A percentile compares a stretch with the other conserved stretches of the same genome.
Conservation (phyloP, 2,888 invertebrate species). For the Thera obeliscata region DNA sequence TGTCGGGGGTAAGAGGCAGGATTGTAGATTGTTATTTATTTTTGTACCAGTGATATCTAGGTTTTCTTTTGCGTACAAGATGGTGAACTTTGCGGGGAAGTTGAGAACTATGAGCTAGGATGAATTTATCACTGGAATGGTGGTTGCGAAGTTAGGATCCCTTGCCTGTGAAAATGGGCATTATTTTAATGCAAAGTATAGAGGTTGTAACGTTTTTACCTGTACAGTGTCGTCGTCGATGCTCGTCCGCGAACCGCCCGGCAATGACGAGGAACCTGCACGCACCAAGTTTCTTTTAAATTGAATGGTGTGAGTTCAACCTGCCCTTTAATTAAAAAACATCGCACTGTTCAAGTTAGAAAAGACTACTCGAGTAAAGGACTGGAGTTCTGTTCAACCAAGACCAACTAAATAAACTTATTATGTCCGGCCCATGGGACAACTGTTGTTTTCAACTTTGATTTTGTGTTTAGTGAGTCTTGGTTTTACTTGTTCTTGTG, state of each 20-base stretch:
- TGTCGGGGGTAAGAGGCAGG: constrained; percentile 68
- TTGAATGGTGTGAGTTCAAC: constrained; percentile 82
- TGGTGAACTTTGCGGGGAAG: constrained; percentile 83
- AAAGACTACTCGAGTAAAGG: constrained; percentile 83
- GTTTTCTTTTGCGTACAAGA: constrained; percentile 80
- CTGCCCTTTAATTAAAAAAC: constrained; percentile 68
- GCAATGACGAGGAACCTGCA: constrained; percentile 74
- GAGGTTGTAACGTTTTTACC: constrained; percentile 89
- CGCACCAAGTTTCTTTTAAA: constrained; percentile 82
- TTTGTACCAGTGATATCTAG: constrained; percentile 70
- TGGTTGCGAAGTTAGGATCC: constrained; percentile 82
- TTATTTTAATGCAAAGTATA: constrained; percentile 97
- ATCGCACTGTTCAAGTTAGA: constrained; percentile 84
- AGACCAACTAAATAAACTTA: constrained; percentile 82
- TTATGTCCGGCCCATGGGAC: constrained; percentile 63
- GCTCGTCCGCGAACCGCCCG: constrained; percentile 49
- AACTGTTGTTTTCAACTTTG: constrained; percentile 58
- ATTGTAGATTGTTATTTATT: constrained; percentile 65
- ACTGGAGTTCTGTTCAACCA: constrained; percentile 84
- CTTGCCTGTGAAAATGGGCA: constrained; percentile 91
- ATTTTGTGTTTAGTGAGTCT: constrained; percentile 84
- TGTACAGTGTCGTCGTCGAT: constrained; percentile 77
- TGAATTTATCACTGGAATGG: constrained; percentile 79
- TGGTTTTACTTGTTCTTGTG: constrained; percentile 80
- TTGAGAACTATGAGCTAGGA: constrained; percentile 81